phyloP scores from a whole-genome alignment of 2,797 vertebrate genomes.

The Trachops cirrhosus region DNA sequence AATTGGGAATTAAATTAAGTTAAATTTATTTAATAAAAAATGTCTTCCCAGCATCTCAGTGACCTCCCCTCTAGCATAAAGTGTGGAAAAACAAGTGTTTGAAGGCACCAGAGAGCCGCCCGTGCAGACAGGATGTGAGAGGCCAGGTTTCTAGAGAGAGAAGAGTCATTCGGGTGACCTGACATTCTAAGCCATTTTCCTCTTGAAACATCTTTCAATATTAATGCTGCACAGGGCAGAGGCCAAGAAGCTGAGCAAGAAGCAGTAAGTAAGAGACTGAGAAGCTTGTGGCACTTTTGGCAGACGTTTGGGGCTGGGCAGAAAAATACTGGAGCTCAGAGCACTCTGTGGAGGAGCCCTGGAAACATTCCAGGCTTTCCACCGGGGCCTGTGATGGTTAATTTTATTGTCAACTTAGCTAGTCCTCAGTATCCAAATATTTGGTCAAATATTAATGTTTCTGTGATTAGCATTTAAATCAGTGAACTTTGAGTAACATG shows the following conservation, averaged over 20 bases:
- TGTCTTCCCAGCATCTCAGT: neutral
- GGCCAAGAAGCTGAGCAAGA: neutral
- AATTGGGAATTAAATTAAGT: neutral
- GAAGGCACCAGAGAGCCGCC: neutral
- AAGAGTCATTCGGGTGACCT: neutral
- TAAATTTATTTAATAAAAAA: slow-evolving; percentile 7
- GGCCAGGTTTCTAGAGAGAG: neutral
- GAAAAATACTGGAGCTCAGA: neutral
- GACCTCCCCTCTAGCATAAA: neutral
- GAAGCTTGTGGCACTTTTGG: neutral
- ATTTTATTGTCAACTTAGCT: neutral
- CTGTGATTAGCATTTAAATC: neutral
- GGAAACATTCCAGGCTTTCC: neutral
- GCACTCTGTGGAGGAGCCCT: neutral
- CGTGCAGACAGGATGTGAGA: neutral
- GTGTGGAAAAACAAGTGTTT: neutral
- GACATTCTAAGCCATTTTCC: neutral
- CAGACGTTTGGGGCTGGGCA: neutral
- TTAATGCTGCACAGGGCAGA: neutral
- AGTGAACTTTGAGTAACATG: neutral
- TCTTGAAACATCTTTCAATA: neutral
- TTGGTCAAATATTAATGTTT: neutral
- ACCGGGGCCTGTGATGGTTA: neutral
- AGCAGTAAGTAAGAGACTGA: neutral
- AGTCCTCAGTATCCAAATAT: neutral